Percentiles rank a stretch among this genome's conserved stretches.
These are phyloP conservation scores for Microchrysa polita DNA, from an alignment of 2,888 invertebrate genomes.

Conservation along the genomic window DNA sequence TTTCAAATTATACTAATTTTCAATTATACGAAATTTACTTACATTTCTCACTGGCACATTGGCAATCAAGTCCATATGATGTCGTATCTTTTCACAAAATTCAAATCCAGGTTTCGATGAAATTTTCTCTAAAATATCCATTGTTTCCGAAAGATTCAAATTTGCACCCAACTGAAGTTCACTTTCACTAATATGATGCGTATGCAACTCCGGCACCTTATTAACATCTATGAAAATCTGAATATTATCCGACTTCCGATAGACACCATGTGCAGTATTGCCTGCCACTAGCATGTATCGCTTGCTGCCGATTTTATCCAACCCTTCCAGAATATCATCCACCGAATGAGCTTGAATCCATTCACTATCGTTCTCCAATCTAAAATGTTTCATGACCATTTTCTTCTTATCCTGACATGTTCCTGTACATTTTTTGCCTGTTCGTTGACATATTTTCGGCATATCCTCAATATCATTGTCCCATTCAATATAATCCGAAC, in stretches of 20 bases:
- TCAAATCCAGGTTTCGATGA: slow-evolving; percentile 65
- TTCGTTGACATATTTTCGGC: slow-evolving; percentile 60
- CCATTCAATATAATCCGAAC: slow-evolving; percentile 67
- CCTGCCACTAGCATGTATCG: slow-evolving; percentile 75
- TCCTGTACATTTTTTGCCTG: slow-evolving; percentile 60
- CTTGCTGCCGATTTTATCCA: slow-evolving; percentile 64
- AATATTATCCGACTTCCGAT: slow-evolving; percentile 63
- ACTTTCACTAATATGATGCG: slow-evolving; percentile 53
- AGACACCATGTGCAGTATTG: slow-evolving; percentile 76
- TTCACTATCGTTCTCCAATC: slow-evolving; percentile 56
- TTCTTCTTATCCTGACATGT: slow-evolving; percentile 53
- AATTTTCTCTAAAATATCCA: slow-evolving; percentile 60
- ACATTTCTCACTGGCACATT: slow-evolving; percentile 72
- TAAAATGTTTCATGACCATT: slow-evolving; percentile 6
- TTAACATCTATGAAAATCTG: slow-evolving; percentile 71
- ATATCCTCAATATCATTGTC: slow-evolving; percentile 63
- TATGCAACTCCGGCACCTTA: slow-evolving; percentile 67
- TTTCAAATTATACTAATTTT: too few species aligned
- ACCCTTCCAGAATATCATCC: slow-evolving; percentile 68
- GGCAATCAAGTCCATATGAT: slow-evolving; percentile 76
- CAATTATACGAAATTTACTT: too few species aligned
- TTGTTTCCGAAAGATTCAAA: slow-evolving; percentile 65
- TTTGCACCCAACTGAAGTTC: slow-evolving; percentile 65
- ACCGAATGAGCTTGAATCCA: slow-evolving; percentile 71
- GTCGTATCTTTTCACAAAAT: slow-evolving; percentile 70